phyloP scores from a whole-genome alignment of 2,113 vertebrate genomes.

The Trochalopteron elliotii region DNA sequence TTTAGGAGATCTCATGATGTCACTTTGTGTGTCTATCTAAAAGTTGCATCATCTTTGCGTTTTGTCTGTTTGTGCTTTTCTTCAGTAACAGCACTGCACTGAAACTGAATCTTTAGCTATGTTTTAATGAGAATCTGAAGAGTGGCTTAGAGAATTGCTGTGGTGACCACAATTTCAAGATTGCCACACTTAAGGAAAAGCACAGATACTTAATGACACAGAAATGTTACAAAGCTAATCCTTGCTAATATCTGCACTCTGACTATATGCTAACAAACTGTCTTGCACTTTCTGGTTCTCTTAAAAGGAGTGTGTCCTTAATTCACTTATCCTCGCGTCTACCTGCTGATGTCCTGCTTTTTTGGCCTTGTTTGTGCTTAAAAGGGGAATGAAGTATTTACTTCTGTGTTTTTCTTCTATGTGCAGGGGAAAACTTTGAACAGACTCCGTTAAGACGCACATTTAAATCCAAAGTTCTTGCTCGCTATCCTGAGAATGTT shows the following conservation, averaged over 20 bases:
- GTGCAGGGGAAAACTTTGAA: conserved; percentile 97
- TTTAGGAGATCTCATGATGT: not conserved
- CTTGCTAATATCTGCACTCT: conserved; percentile 58
- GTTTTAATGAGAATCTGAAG: not conserved
- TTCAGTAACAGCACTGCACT: conserved; percentile 13
- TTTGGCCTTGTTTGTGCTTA: not conserved
- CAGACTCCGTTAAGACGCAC: conserved; percentile 96
- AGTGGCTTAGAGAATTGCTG: not conserved
- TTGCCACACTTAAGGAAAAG: conserved; percentile 28
- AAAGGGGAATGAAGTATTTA: not conserved
- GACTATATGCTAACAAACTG: conserved; percentile 52
- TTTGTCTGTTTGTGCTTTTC: conserved; percentile 61
- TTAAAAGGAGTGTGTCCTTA: conserved; percentile 63
- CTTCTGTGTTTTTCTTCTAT: conserved; percentile 11
- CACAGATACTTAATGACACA: conserved; percentile 25
- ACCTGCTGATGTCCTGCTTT: conserved; percentile 55
- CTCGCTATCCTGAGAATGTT: conserved; percentile 96
- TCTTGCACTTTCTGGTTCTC: conserved; percentile 64
- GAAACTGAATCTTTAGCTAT: conserved; percentile 1
- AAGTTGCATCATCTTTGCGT: conserved; percentile 27
- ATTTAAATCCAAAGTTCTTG: conserved; percentile 98
- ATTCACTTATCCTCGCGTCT: conserved; percentile 57
- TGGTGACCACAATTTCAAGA: not conserved
- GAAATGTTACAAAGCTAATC: conserved; percentile 47
- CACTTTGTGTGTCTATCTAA: not conserved